Evolutionary conservation across 2,888 invertebrate species (phyloP), one percentile per base, ranked within the genome.

Genomic region (Ennomos quercinarius): DNA sequence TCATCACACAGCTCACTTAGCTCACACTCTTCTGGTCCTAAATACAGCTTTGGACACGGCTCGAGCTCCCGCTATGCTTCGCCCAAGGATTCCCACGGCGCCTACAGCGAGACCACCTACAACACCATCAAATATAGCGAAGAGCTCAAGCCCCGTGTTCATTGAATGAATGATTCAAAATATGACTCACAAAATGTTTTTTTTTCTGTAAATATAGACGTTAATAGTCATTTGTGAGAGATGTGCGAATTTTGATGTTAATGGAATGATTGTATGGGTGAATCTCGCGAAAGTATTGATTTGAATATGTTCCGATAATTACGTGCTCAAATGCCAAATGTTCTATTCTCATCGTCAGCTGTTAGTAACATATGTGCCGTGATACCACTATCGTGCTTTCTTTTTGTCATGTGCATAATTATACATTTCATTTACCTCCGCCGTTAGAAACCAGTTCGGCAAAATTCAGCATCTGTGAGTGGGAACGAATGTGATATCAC

Each of bases 41-140:
- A 89, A 72, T 83, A 85, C 64, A 86, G 80, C 51, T 85, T 84
- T 46, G 82, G 84, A 37, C 83, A 83, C 49, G 70, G 77, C 40
- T 73, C 77, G 5, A 81, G 81, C 58, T 74, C 84, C n/a, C 82
- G 83, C 35, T 88, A 86, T 64, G 72, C 72, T 11, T 68, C 84
- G 27, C 80, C 86, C 17, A 86, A 86, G 63, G 93, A 92, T 63
- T 68, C 76, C 17, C 86, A 89, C 38, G 89, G 89, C 8, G 83
- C 91, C 11, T 86, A 85, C 66, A 91, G 91, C 65, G 91, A 91
- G 73, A 81, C 80, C 50, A 73, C 84, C 0, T 93, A 93, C 72
- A 91, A 93, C 70, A 93, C 93, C 8, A 93, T 93, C 54, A 93
- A 92, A 72, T 93, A 93, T 72, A 93, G 93, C 72, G 86, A 88